Base-by-base conservation (phyloP, 64 coral and sea anemone species). In the Exaiptasia diaphana region DNA sequence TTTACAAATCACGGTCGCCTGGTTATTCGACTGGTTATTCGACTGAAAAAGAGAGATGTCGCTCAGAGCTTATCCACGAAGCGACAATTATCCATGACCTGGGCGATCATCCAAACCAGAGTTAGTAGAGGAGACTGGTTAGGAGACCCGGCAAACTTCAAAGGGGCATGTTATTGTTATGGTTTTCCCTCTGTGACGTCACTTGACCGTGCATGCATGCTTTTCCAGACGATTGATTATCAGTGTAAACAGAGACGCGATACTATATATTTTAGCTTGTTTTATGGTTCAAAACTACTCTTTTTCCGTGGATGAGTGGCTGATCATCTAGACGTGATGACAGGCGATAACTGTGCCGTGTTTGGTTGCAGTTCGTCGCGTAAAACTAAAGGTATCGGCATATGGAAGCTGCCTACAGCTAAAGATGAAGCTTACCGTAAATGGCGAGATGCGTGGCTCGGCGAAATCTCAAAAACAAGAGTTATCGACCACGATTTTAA, bases 291-390 rank as follows among this genome's bases (percentile, higher is more conserved):
- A 9, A 29, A 60, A 60, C 21, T 25, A 60, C 0, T 2, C 6
- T 60, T 60, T 60, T 27, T 1, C 56, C 0, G n/a, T 28, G 56
- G 56, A 60, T 60, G 25, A 60, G 56, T 0, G 10, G 56, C 23
- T 60, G 11, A 27, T 60, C 4, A 13, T 60, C 31, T 60, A 9
- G 23, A 60, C 25, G 49, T 57, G 33, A 76, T 76, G 73, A 45
- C 73, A 35, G 49, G 73, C 37, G 73, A 76, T 76, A 76, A 54
- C 46, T 76, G 73, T 21, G 23, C 73, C 38, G 73, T 76, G 29
- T 76, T 76, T 76, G 73, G 73, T 53, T 76, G 73, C 37, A 50
- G 73, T 20, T 54, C 46, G 50, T 57, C 46, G 37, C 50, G 73
- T 54, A 76, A 50, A 76, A 31, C 73, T 35, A 76, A 76, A 50